Evolutionary conservation across 2,888 invertebrate genomes (phyloP), one percentile per base, ranked within the genome.

Genomic region (Clusia tigrina): DNA sequence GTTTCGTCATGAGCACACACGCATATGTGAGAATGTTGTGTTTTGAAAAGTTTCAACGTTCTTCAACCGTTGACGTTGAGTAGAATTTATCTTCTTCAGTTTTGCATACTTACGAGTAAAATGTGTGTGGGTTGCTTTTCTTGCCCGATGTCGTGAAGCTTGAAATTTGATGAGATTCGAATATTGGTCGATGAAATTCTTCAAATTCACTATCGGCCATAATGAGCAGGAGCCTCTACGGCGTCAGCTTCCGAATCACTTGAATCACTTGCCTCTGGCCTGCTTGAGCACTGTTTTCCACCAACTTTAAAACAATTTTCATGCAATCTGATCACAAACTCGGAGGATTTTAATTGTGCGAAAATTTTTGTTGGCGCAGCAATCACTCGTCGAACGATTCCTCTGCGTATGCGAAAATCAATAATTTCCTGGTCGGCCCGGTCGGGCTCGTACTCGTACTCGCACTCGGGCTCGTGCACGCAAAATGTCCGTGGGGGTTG

Each of bases 181-280:
- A 80, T 59, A 79, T 77, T 68, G 80, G 80, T 78, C 91, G 90
- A 78, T 91, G 91, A 86, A 95, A 94, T 88, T 95, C 93, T 85
- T 95, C 95, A 86, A 93, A 95, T 86, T 95, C 95, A 84, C 90
- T 91, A 87, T 95, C 95, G 79, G 94, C 95, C 95, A 95, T 95
- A 71, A 62, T 73, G 53, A 57, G 62, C 53, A 51, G 3, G 42
- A 42, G n/a, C n/a, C 42, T 42, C n/a, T 42, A 17, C 3, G 42
- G 9, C 42, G 3, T 42, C 42, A 42, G n/a, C 42, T 42, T 3
- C 3, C 9, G n/a, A 42, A 3, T 42, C 15, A 42, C 3, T 32
- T 32, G 32, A 32, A 32, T 32, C 32, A 9, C 6, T 32, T 32
- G 6, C 32, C 32, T n/a, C n/a, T n/a, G n/a, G n/a, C n/a, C n/a